Conservation (phyloP, 2,113 vertebrate species). For the Hipposideros armiger region DNA sequence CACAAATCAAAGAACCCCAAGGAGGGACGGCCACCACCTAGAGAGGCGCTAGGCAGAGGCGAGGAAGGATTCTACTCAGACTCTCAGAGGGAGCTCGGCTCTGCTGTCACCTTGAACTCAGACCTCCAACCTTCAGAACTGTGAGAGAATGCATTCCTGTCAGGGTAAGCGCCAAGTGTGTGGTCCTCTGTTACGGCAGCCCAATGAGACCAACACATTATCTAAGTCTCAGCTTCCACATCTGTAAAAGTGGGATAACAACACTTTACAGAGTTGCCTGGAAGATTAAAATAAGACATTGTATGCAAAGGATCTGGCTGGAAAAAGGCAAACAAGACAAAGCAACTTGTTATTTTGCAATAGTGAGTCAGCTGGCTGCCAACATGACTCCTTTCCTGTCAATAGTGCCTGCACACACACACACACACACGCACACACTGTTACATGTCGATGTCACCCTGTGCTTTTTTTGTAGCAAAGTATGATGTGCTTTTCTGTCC, state of each 20-base stretch:
- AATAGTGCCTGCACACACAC: not conserved
- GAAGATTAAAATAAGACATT: not conserved
- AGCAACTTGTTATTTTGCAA: not conserved
- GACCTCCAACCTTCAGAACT: not conserved
- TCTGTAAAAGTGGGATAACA: not conserved
- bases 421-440: too few species aligned
- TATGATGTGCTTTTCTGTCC: not conserved
- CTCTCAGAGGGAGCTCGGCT: accelerated
- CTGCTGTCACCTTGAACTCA: not conserved
- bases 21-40: accelerated
- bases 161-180: not conserved
- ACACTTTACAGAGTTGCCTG: not conserved
- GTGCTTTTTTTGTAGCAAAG: not conserved
- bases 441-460: not conserved
- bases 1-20: not conserved
- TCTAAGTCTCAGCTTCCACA: not conserved
- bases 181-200: not conserved
- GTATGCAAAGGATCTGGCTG: not conserved
- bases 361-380: not conserved
- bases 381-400: not conserved
- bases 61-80: not conserved
- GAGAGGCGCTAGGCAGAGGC: not conserved
- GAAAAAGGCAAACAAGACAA: not conserved
- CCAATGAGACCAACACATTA: not conserved
- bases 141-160: not conserved